Conservation (phyloP, 1,140 invertebrate genomes). For the Megathymus violae region DNA sequence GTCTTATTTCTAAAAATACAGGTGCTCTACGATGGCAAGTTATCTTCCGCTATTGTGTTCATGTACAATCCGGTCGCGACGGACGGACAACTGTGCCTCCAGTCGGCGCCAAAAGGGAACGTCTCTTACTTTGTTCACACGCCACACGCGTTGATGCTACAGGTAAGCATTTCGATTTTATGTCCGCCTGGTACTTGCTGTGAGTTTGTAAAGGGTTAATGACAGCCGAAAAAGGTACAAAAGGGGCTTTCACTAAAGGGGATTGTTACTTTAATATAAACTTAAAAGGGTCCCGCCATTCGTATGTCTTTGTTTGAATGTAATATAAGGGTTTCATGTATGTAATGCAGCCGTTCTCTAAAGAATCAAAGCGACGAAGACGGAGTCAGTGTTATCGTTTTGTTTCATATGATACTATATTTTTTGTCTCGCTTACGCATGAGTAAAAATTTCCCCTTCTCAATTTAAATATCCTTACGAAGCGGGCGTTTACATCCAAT, state of each 20-base stretch:
- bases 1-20: slow-evolving; percentile 68
- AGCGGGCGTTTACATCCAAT: neutral
- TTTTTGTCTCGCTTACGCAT: neutral
- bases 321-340: too few species aligned
- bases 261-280: too few species aligned
- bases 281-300: too few species aligned
- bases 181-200: slow-evolving; percentile 42
- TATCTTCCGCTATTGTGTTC: slow-evolving; percentile 98
- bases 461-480: neutral
- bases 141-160: slow-evolving; percentile 98
- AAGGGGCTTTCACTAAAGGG: too few species aligned
- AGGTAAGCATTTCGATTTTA: slow-evolving; percentile 85
- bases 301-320: too few species aligned
- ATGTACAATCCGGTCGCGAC: slow-evolving; percentile 99
- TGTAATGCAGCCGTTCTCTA: neutral
- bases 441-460: neutral
- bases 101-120: slow-evolving; percentile 98
- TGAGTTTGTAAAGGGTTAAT: slow-evolving; percentile 21
- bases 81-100: slow-evolving; percentile 98
- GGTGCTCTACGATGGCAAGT: slow-evolving; percentile 99
- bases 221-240: too few species aligned
- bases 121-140: slow-evolving; percentile 99
- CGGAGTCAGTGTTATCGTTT: neutral
- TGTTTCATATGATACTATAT: neutral
- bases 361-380: neutral